Evolutionary conservation across 2,888 invertebrate species (phyloP), one percentile per base, ranked within the genome.

Genomic region (Chymomyza fuscimana): DNA sequence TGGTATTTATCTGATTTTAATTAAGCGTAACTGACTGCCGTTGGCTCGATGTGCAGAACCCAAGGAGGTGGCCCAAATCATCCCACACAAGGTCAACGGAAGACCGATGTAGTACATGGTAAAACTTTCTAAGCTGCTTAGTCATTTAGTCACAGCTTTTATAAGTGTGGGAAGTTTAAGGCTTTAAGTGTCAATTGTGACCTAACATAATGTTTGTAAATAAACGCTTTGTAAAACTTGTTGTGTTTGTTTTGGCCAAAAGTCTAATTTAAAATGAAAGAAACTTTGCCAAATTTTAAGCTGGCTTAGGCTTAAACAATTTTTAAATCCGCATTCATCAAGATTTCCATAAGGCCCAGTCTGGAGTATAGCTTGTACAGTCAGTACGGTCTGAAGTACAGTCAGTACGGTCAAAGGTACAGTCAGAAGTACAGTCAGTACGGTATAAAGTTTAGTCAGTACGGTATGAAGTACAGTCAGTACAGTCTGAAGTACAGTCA

Each of bases 1-100:
- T 66, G 73, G 83, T 78, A 83, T 82, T 80, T 80, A 80, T 82
- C 80, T 82, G 81, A 80, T 80, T 80, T 80, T 80, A 80, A 80
- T 80, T 80, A 80, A 80, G 83, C 72, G 76, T 70, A 72, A 80
- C 80, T 72, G 70, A 69, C 75, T 78, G 68, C 66, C 61, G 51
- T 46, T 46, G 40, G 40, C 40, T 46, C 40, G 12, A 46, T 46
- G 40, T 32, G 12, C 40, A 46, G 7, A 46, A 12, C 12, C 22
- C 16, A 54, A 54, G 5, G 54, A 7, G 19, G 54, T n/a, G 22
- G 54, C n/a, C 4, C 54, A 16, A 54, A 16, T 15, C 9, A 15
- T 0, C 10, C 16, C 54, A 2, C 9, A 5, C 10, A 9, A n/a
- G 22, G 15, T 5, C 54, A 54, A 19, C 10, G 1, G 22, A 1